These are phyloP conservation scores for Monopis laevigella DNA, from an alignment of 2,888 invertebrate genomes.

Conservation along the genomic window DNA sequence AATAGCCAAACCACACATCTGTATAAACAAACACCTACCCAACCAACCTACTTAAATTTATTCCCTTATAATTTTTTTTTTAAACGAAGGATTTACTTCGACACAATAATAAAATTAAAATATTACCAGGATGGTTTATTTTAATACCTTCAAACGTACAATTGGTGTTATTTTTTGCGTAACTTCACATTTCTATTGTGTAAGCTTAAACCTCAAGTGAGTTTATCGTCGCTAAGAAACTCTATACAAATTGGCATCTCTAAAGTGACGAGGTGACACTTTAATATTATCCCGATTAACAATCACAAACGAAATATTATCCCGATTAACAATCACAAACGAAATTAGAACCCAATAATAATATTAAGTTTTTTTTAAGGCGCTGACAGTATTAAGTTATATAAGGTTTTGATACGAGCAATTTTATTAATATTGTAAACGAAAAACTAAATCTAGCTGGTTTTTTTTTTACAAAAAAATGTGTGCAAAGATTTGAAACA, in stretches of 20 bases:
- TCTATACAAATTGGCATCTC: slow-evolving; percentile 51
- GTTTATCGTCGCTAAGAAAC: slow-evolving; percentile 41
- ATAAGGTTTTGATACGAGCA: too few relatives aligned
- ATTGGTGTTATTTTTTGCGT: slow-evolving; percentile 30
- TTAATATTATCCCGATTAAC: slow-evolving; percentile 62
- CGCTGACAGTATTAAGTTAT: background rate
- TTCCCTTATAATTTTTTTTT: too few relatives aligned
- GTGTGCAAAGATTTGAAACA: too few relatives aligned
- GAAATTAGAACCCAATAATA: slow-evolving; percentile 69
- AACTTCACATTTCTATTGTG: slow-evolving; percentile 30
- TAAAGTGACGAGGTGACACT: slow-evolving; percentile 49
- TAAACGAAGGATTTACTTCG: too few relatives aligned
- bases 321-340: slow-evolving; percentile 59
- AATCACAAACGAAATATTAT: slow-evolving; percentile 61
- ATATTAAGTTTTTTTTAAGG: slow-evolving; percentile 42
- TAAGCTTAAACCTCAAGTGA: slow-evolving; percentile 39
- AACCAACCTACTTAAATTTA: too few relatives aligned
- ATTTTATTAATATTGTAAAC: too few relatives aligned
- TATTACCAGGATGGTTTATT: slow-evolving; percentile 2
- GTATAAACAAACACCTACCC: too few relatives aligned
- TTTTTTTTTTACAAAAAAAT: too few relatives aligned
- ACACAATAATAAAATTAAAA: slow-evolving; percentile 2
- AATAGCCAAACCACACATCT: too few relatives aligned
- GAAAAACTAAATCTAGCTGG: too few relatives aligned
- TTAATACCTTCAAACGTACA: slow-evolving; percentile 1